Conservation (phyloP, 2,113 vertebrate species). For the Gnathonemus echidnorhynchus region DNA sequence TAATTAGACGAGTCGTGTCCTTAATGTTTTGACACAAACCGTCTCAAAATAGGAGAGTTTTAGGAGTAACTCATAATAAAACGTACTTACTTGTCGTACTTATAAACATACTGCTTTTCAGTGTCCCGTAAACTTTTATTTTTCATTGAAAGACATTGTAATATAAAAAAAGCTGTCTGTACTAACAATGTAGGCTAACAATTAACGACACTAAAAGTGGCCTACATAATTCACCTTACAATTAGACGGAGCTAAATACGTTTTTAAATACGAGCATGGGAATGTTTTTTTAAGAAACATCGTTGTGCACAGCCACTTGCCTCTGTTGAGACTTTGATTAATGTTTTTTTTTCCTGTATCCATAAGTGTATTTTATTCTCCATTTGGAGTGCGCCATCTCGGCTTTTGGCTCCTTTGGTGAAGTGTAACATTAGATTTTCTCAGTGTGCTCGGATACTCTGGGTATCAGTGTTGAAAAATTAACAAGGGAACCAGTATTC, state of each 20-base stretch:
- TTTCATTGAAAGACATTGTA: neutral
- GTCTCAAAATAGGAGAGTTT: neutral
- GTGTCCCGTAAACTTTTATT: neutral
- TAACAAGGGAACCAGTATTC: slow-evolving; percentile 71
- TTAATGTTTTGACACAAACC: neutral
- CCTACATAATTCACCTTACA: neutral
- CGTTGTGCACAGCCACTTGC: neutral
- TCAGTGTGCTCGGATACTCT: slow-evolving; percentile 48
- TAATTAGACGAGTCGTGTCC: neutral
- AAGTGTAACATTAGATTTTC: slow-evolving; percentile 53
- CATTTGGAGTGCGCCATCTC: slow-evolving; percentile 46
- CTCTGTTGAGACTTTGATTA: slow-evolving; percentile 32
- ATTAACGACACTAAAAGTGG: neutral
- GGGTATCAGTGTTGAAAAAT: slow-evolving; percentile 71
- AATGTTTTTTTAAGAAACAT: slow-evolving; percentile 26
- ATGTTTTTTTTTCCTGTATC: slow-evolving; percentile 29
- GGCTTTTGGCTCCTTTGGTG: slow-evolving; percentile 41
- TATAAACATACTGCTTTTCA: neutral
- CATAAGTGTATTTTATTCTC: slow-evolving; percentile 47
- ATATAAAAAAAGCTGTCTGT: neutral
- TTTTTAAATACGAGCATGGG: slow-evolving; percentile 33
- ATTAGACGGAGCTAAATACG: neutral
- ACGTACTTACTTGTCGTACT: neutral
- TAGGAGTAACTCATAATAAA: neutral
- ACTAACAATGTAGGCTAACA: neutral